A percentile compares a stretch with the other conserved stretches of the same genome.
phyloP scores from a whole-genome alignment of 2,888 invertebrate genomes.

The Dasysyrphus tricinctus region DNA sequence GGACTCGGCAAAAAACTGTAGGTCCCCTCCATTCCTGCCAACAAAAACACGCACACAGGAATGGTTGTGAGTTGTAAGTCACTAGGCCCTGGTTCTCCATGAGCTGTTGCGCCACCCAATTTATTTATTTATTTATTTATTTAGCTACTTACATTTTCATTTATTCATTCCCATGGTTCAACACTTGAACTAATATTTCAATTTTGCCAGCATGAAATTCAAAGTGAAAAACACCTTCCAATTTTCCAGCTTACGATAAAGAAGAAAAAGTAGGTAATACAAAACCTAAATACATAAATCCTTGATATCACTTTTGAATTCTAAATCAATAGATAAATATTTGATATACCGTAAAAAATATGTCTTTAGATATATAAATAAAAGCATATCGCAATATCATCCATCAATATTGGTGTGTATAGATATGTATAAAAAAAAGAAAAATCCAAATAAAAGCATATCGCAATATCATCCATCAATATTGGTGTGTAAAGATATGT shows the following conservation, averaged over 20 bases:
- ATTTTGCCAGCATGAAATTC: neutral
- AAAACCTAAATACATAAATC: conserved; percentile 29
- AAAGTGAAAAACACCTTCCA: neutral
- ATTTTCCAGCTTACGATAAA: neutral
- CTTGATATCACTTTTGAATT: conserved; percentile 29
- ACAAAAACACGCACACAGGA: too few relatives aligned
- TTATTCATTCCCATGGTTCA: neutral
- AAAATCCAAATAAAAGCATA: conserved; percentile 23
- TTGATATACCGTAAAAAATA: conserved; percentile 51
- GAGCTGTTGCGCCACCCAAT: too few relatives aligned
- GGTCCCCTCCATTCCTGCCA: too few relatives aligned
- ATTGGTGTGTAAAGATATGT: too few relatives aligned
- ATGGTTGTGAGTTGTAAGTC: too few relatives aligned
- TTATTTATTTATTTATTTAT: too few relatives aligned
- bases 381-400: conserved; percentile 16
- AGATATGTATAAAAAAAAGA: too few relatives aligned
- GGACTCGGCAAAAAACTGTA: too few relatives aligned
- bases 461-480: conserved; percentile 25
- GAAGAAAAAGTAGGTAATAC: neutral
- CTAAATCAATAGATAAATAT: conserved; percentile 55
- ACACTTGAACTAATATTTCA: neutral
- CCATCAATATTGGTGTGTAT: conserved; percentile 8
- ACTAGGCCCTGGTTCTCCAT: too few relatives aligned
- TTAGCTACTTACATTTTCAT: neutral
- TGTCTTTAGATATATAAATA: conserved; percentile 10